Conservation (phyloP, 2,888 invertebrate species). For the Agrypnus murinus region DNA sequence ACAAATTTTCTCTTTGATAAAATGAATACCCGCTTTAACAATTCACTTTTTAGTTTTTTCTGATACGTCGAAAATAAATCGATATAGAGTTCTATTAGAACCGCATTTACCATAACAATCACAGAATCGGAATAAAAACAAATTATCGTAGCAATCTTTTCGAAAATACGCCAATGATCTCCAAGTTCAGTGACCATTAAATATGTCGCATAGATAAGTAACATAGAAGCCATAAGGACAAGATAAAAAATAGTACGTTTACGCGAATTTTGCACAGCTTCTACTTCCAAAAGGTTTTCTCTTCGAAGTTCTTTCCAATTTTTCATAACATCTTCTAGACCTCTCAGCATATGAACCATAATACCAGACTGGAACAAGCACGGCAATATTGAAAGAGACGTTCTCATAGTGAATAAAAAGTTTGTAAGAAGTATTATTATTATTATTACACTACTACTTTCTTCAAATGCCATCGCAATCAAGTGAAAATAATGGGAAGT, state of each 20-base stretch:
- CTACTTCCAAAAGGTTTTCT: not conserved
- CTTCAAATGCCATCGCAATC: not conserved
- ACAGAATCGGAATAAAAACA: not conserved
- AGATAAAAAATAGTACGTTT: not conserved
- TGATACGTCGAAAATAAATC: not conserved
- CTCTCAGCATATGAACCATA: not conserved
- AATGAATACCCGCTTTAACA: no score
- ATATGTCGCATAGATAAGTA: not conserved
- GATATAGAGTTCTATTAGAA: not conserved
- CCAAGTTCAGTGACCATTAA: not conserved
- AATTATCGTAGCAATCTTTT: not conserved
- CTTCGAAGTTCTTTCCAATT: not conserved
- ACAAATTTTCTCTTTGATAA: no score
- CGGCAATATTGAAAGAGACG: not conserved
- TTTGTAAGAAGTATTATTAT: not conserved
- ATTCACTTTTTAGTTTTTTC: not conserved
- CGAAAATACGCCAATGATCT: not conserved
- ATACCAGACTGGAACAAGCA: not conserved
- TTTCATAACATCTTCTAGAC: not conserved
- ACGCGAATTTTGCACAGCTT: not conserved
- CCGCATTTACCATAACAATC: not conserved
- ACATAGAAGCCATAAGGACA: not conserved
- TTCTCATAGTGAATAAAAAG: not conserved
- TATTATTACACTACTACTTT: not conserved
- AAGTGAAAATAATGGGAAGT: not conserved